Conservation (phyloP, 2,113 vertebrate genomes). For the Pituophis catenifer region DNA sequence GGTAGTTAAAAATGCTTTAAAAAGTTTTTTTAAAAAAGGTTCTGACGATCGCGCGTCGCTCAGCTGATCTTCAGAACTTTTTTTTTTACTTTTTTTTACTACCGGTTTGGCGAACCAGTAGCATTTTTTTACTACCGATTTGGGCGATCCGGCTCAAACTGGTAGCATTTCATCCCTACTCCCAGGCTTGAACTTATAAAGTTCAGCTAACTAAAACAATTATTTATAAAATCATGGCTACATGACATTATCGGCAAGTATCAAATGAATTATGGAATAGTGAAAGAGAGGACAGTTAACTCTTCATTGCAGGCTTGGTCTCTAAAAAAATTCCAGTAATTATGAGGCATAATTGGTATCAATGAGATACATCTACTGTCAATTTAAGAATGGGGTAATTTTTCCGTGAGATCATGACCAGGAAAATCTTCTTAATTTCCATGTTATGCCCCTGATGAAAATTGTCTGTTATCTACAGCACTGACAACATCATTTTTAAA, state of each 20-base stretch:
- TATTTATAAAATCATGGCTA: not conserved
- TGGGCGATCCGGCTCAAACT: no score
- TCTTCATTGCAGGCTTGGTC: not conserved
- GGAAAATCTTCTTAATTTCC: not conserved
- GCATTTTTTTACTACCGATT: no score
- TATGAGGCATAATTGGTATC: not conserved
- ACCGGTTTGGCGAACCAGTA: no score
- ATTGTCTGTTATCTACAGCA: not conserved
- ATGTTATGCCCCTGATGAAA: not conserved
- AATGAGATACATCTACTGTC: not conserved
- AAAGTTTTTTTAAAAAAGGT: no score
- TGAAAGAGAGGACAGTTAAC: not conserved
- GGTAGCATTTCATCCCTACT: not conserved
- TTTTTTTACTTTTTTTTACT: no score
- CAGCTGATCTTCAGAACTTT: no score
- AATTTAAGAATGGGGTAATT: not conserved
- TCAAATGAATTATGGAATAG: not conserved
- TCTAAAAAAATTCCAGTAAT: not conserved
- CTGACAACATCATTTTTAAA: not conserved
- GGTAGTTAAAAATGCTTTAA: no score
- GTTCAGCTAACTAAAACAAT: not conserved
- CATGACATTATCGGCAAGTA: not conserved
- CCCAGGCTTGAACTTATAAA: not conserved
- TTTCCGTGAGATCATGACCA: not conserved
- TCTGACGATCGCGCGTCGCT: no score